A percentile compares a stretch with the other conserved stretches of the same genome.
These are phyloP conservation scores for Macrosteles quadrilineatus DNA, from an alignment of 1,140 invertebrate species.

Conservation along the genomic window DNA sequence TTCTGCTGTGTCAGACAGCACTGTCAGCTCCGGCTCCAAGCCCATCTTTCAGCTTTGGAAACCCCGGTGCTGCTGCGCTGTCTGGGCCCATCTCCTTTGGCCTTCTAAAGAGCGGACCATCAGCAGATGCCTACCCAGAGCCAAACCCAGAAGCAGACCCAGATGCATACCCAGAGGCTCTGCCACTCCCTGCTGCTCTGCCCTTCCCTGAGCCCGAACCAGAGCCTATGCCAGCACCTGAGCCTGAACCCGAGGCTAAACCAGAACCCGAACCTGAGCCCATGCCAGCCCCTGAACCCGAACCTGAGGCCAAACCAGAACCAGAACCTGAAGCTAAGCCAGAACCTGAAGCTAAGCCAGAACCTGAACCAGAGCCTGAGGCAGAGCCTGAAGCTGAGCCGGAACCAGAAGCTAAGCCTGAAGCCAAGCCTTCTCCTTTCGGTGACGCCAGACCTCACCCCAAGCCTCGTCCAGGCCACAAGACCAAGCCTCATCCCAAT, in stretches of 20 bases:
- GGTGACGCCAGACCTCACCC: background rate
- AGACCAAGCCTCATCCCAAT: background rate
- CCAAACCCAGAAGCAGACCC: background rate
- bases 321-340: background rate
- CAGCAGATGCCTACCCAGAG: background rate
- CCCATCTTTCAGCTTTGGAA: background rate
- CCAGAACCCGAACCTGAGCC: background rate
- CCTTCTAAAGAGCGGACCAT: too few species aligned
- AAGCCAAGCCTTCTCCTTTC: background rate
- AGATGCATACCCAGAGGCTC: background rate
- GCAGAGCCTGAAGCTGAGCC: background rate
- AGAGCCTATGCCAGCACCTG: background rate
- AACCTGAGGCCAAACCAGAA: background rate
- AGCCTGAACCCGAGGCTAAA: background rate
- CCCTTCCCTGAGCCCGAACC: background rate
- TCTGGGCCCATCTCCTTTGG: background rate
- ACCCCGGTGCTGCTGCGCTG: background rate
- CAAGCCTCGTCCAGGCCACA: background rate
- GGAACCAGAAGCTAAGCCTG: background rate
- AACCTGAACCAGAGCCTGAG: background rate
- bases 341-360: background rate
- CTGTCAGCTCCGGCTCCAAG: background rate
- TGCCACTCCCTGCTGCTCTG: background rate
- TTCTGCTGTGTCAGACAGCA: background rate
- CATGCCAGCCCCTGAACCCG: background rate